Percentiles rank a stretch among this genome's conserved stretches.
phyloP scores from a whole-genome alignment of 1,140 invertebrate species.

The Sesamia nonagrioides region DNA sequence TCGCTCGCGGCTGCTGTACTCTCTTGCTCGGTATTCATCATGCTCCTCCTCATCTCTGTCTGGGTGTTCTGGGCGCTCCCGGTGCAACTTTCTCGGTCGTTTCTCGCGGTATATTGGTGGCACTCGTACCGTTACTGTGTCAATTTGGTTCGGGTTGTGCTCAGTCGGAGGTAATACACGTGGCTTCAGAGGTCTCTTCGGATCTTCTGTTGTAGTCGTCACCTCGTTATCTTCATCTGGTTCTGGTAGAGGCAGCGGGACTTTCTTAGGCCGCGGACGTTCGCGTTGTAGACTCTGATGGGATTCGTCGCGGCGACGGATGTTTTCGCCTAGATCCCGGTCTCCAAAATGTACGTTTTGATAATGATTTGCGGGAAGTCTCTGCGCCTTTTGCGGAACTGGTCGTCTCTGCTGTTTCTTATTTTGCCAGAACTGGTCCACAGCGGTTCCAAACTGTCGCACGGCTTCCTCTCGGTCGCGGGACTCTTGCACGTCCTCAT shows the following conservation, averaged over 20 bases:
- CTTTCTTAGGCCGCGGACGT: constrained; percentile 60
- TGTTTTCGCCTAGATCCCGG: constrained; percentile 67
- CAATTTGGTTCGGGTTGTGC: constrained; percentile 84
- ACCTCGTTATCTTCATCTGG: constrained; percentile 70
- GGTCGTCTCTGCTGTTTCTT: constrained; percentile 62
- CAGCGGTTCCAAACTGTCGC: constrained; percentile 76
- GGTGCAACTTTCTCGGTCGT: constrained; percentile 79
- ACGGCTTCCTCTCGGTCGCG: constrained; percentile 74
- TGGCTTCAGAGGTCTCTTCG: constrained; percentile 73
- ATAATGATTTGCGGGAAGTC: constrained; percentile 70
- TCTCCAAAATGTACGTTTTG: constrained; percentile 81
- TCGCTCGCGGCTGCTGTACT: constrained; percentile 43
- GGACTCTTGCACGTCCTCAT: constrained; percentile 78
- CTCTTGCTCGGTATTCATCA: background rate
- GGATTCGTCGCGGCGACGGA: constrained; percentile 59
- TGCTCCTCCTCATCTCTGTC: constrained; percentile 67
- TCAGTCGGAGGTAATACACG: constrained; percentile 84
- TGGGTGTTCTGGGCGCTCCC: constrained; percentile 62
- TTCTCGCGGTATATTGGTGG: constrained; percentile 84
- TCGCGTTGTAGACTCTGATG: constrained; percentile 64
- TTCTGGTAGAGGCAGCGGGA: constrained; percentile 61
- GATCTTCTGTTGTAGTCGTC: constrained; percentile 84
- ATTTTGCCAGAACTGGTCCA: constrained; percentile 80
- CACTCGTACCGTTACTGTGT: constrained; percentile 84
- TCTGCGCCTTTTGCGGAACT: constrained; percentile 44